These are phyloP conservation scores for Tetramorium alpestre DNA, from an alignment of 1,140 invertebrate species.

Conservation along the genomic window DNA sequence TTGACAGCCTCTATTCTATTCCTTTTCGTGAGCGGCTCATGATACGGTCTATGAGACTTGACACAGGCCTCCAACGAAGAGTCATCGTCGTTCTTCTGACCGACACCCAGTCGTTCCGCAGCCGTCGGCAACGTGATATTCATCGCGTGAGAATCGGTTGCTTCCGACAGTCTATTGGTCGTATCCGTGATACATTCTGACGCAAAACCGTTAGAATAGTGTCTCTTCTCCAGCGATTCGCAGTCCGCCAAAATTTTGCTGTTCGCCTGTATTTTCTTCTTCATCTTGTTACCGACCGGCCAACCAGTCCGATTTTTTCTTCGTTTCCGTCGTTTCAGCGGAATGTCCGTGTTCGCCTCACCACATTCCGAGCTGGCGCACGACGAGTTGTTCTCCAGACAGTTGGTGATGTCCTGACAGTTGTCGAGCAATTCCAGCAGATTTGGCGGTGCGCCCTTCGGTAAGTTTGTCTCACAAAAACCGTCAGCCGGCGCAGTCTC, in stretches of 20 bases:
- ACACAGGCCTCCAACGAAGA: slow-evolving; percentile 25
- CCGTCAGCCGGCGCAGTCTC: slow-evolving; percentile 57
- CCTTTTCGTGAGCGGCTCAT: slow-evolving; percentile 32
- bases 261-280: slow-evolving; percentile 75
- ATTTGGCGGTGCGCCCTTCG: slow-evolving; percentile 81
- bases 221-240: slow-evolving; percentile 57
- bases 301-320: slow-evolving; percentile 88
- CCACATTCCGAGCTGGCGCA: slow-evolving; percentile 84
- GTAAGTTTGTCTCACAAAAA: slow-evolving; percentile 52
- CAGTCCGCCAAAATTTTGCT: slow-evolving; percentile 56
- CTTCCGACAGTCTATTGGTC: neutral
- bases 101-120: neutral
- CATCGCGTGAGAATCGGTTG: neutral
- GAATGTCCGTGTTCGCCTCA: slow-evolving; percentile 77
- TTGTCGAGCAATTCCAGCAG: slow-evolving; percentile 82
- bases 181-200: neutral
- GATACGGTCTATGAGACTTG: slow-evolving; percentile 47
- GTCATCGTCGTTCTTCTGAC: neutral
- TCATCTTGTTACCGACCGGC: slow-evolving; percentile 86
- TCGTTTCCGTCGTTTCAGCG: slow-evolving; percentile 80
- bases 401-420: slow-evolving; percentile 78
- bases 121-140: neutral
- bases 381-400: slow-evolving; percentile 80
- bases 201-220: neutral
- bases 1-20: slow-evolving; percentile 35